Conservation (phyloP, 2,113 vertebrate genomes). For the Penelope pileata region DNA sequence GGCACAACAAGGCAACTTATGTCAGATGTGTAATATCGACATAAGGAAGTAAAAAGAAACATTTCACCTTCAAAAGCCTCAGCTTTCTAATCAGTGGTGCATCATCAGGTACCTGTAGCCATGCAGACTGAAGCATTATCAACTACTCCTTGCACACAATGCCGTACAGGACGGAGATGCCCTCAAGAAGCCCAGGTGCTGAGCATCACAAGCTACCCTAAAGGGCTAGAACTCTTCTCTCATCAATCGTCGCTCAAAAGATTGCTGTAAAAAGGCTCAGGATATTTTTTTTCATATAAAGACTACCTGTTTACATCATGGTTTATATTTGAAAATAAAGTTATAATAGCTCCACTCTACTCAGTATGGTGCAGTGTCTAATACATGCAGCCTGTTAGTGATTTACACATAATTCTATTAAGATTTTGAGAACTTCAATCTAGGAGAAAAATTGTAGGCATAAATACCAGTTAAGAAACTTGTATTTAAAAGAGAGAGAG, state of each 20-base stretch:
- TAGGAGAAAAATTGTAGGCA: neutral
- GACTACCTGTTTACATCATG: neutral
- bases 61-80: neutral
- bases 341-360: neutral
- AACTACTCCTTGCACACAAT: neutral
- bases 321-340: neutral
- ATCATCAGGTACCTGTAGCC: neutral
- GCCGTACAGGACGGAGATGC: neutral
- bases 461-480: neutral
- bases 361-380: neutral
- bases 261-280: neutral
- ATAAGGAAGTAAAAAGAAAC: neutral
- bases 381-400: neutral
- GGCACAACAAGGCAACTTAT: neutral
- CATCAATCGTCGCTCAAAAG: neutral
- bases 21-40: neutral
- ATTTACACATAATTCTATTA: neutral
- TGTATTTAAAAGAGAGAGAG: neutral
- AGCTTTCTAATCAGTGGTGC: neutral
- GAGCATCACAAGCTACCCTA: neutral
- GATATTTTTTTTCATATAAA: neutral
- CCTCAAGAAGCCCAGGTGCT: neutral
- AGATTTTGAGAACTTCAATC: neutral
- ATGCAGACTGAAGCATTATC: neutral
- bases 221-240: neutral